Percentiles rank a stretch among this genome's conserved stretches.
These are phyloP conservation scores for Scomber colias DNA, from an alignment of 2,113 vertebrate species.

Conservation along the genomic window DNA sequence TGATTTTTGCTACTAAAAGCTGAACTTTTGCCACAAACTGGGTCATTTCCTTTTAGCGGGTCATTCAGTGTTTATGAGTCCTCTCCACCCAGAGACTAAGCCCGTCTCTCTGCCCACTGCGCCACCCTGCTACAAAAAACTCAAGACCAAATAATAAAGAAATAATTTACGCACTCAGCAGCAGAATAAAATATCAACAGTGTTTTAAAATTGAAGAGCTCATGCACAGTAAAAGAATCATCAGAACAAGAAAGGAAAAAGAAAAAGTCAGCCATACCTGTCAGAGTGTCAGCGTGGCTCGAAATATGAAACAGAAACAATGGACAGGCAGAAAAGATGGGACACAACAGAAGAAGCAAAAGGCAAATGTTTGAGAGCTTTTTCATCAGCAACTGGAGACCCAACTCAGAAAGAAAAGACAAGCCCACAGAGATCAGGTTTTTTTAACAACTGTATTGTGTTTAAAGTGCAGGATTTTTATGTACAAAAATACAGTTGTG, in stretches of 20 bases:
- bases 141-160: background rate
- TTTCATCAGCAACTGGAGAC: conserved; percentile 12
- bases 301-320: conserved; percentile 66
- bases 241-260: conserved; percentile 35
- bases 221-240: conserved; percentile 41
- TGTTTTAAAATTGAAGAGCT: background rate
- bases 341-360: conserved; percentile 41
- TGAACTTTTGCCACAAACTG: no score
- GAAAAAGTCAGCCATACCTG: conserved; percentile 77
- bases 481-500: conserved; percentile 90
- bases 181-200: background rate
- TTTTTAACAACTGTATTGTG: conserved; percentile 81
- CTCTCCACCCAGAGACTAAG: background rate
- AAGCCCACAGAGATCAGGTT: conserved; percentile 61
- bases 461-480: conserved; percentile 89
- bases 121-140: background rate
- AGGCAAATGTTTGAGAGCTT: conserved; percentile 6
- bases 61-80: background rate
- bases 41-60: no score
- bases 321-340: conserved; percentile 40
- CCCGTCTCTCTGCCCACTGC: background rate
- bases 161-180: background rate
- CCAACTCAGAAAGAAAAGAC: conserved; percentile 59
- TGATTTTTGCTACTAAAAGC: no score
- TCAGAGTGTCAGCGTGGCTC: conserved; percentile 50